Percentiles rank a stretch among this genome's conserved stretches.
phyloP scores from a whole-genome alignment of 2,113 vertebrate genomes.

The Numenius arquata region DNA sequence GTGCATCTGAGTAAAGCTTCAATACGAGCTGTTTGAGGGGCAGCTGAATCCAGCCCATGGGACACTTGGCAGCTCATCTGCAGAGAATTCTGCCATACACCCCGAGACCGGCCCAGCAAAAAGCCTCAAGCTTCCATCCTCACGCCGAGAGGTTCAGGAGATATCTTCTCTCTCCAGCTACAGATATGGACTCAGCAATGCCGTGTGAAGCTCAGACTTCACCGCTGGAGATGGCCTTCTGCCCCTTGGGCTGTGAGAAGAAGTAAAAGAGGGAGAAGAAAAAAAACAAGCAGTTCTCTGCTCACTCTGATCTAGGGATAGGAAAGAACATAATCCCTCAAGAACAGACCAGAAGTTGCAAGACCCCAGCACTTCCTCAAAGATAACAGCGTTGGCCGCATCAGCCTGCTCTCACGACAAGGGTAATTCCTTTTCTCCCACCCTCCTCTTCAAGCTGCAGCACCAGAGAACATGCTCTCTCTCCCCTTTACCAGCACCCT shows the following conservation, averaged over 20 bases:
- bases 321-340: neutral
- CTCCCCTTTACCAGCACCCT: fast-evolving
- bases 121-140: neutral
- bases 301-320: neutral
- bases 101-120: neutral
- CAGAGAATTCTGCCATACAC: neutral
- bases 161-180: neutral
- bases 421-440: neutral
- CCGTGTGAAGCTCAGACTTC: neutral
- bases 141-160: neutral
- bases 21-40: neutral
- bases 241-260: neutral
- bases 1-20: neutral
- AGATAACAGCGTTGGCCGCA: neutral
- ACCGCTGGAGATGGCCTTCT: neutral
- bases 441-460: neutral
- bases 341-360: neutral
- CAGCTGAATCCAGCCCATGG: neutral
- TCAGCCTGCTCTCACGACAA: neutral
- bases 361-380: neutral
- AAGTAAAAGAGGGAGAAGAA: neutral
- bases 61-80: neutral
- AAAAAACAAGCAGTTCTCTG: neutral
- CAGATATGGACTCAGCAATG: neutral
- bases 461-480: neutral